Base-by-base conservation (phyloP, 2,113 vertebrate genomes). In the Manacus vitellinus region DNA sequence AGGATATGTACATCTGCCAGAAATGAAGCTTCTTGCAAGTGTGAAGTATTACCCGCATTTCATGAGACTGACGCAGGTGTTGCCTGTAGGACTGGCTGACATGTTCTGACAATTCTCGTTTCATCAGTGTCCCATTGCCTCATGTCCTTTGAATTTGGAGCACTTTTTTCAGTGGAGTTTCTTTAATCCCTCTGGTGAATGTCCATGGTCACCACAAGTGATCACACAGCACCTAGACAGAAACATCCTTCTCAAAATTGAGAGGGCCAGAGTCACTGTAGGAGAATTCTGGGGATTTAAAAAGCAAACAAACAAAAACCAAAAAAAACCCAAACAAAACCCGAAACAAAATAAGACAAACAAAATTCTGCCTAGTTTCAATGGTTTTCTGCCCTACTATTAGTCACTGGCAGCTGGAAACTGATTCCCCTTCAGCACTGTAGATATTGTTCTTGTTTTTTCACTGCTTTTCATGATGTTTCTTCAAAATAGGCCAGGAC, bases 31-130 rank as follows among this genome's bases (percentile, higher is more conserved):
- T 73, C 49, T 70, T 51, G 13, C 16, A 76, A 72, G 14, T 54
- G n/a, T 62, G 31, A 79, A n/a, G 55, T 66, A 62, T 92, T 61
- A 22, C 16, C 17, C 85, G n/a, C 11, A 33, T n/a, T 67, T 80
- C 8, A 0, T 70, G 21, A 70, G 23, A 43, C 17, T 59, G 51
- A 44, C 0, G 0, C 8, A 12, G 46, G 23, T 83, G 41, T 28
- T 92, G 24, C 31, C 21, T 2, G 0, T 66, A 72, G 59, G 41
- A 70, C 12, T 92, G 46, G 12, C 63, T 74, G 37, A 21, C 3
- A 0, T 66, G 16, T 51, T 94, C 33, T 77, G 58, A 73, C 19
- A 47, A 19, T 54, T 75, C 68, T 58, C 28, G 7, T 82, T 88
- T 75, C 79, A 31, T 41, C 43, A 39, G 23, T 31, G 52, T 81